These are phyloP conservation scores for Sebastes matsubarae DNA, from an alignment of 2,797 vertebrate species.

Conservation along the genomic window DNA sequence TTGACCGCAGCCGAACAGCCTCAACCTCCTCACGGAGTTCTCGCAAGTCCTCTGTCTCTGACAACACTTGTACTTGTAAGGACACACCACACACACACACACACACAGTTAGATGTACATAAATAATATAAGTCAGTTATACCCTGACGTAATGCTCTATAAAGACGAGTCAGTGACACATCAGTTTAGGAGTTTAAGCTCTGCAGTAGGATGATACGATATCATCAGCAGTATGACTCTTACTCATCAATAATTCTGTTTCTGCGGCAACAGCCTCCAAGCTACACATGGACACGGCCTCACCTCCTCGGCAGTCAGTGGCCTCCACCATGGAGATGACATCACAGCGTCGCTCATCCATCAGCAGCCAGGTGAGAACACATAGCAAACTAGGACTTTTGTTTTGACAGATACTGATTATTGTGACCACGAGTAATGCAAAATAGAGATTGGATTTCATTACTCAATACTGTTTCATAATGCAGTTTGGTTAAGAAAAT, in stretches of 20 bases:
- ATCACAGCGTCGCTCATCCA: constrained; percentile 88
- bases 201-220: neutral
- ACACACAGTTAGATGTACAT: neutral
- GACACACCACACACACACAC: neutral
- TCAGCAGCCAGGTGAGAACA: constrained; percentile 89
- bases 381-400: neutral
- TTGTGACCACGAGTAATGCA: neutral
- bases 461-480: neutral
- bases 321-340: constrained; percentile 87
- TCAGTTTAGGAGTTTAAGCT: neutral
- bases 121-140: neutral
- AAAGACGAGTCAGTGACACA: neutral
- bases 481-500: neutral
- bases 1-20: constrained; percentile 91
- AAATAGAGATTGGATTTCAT: neutral
- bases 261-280: constrained; percentile 91
- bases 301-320: constrained; percentile 88
- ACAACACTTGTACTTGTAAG: constrained; percentile 94
- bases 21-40: constrained; percentile 95
- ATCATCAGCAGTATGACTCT: neutral
- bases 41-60: constrained; percentile 93
- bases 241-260: constrained; percentile 43
- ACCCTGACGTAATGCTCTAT: neutral
- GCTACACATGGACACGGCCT: constrained; percentile 91
- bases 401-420: neutral